Base-by-base conservation (phyloP, 2,113 vertebrate genomes). In the Forbesichthys papilliferus region DNA sequence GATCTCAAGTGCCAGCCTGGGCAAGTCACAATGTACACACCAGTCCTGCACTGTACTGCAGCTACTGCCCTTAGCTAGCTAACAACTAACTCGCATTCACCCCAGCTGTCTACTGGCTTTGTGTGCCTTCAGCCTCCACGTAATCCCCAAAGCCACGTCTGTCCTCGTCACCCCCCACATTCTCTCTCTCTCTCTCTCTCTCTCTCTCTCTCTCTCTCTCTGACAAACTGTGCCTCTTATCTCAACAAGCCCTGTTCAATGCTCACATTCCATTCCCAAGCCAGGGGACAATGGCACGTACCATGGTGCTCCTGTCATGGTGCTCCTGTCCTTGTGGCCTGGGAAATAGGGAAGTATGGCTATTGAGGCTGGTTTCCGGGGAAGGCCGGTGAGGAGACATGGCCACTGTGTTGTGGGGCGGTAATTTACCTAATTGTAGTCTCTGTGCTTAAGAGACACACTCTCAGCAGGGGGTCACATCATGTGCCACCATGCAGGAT, bases 251-350 rank as follows among this genome's bases (percentile, higher is more conserved):
- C 55, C 71, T 75, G 34, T 3, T 8, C 9, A 27, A 7, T 34
- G 9, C 36, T 48, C 64, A 5, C 71, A 74, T 78, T 68, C 66
- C 60, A 73, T 68, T 3, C 72, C 8, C 13, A 61, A 46, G 52
- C 66, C 48, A 48, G 65, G 66, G 77, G 73, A 73, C 75, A 68
- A 68, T 33, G 78, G 72, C 82, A 82, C 90, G 89, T 75, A 88
- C 88, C 85, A 64, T 18, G 59, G 51, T 52, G 74, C 68, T 63
- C 4, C 54, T 6, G 56, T 53, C 66, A 5, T 16, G 16, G 16
- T 16, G 16, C 16, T 16, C 16, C 16, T 7, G 76, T 70, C 75
- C 77, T 88, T 80, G 77, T 79, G 72, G 82, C 79, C 81, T 90
- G 75, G 74, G 66, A 79, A 71, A 71, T 9, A 63, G 47, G 74